Base-by-base conservation (phyloP, 1,140 invertebrate genomes). In the Gryllus bimaculatus region DNA sequence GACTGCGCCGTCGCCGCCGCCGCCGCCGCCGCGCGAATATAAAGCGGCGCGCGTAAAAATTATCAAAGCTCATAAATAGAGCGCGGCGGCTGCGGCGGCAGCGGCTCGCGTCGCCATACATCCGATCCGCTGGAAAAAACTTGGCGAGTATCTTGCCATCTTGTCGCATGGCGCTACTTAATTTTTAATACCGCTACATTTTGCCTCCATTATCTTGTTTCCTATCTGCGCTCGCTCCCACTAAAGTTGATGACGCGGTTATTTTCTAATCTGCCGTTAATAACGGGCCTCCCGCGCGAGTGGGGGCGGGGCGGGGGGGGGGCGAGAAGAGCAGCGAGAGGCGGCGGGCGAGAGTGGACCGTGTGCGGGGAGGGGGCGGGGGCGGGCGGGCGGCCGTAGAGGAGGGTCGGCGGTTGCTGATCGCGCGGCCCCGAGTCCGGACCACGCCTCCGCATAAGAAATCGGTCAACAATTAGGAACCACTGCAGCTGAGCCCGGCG, bases 391-490 rank as follows among this genome's bases (percentile, higher is more conserved):
- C n/a, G n/a, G n/a, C n/a, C n/a, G 74, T 3, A 7, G 18, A 66
- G 54, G 54, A 18, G 54, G 54, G 54, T 77, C 48, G 75, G 26
- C 48, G n/a, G n/a, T 48, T 76, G 79, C 79, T 79, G 79, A 79
- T 79, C 76, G 79, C 79, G 20, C 13, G 12, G 20, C 75, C 54
- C 75, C 47, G 79, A 76, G 76, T 77, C 79, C 47, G 75, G 75
- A 48, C 79, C 79, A 79, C 79, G 79, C 49, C 66, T 66, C 47
- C 75, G 79, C 79, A 79, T 79, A 79, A 79, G 79, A 79, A 79
- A 79, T 79, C 76, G 77, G 79, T 79, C 79, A 79, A 79, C 79
- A 79, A 79, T 79, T 79, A 79, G 79, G 21, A 48, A 8, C 47
- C 18, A 26, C 26, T 77, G 79, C 79, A 79, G 75, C 79, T 54